These are phyloP conservation scores for Lichenostomus cassidix DNA, from an alignment of 2,113 vertebrate genomes.

Conservation along the genomic window DNA sequence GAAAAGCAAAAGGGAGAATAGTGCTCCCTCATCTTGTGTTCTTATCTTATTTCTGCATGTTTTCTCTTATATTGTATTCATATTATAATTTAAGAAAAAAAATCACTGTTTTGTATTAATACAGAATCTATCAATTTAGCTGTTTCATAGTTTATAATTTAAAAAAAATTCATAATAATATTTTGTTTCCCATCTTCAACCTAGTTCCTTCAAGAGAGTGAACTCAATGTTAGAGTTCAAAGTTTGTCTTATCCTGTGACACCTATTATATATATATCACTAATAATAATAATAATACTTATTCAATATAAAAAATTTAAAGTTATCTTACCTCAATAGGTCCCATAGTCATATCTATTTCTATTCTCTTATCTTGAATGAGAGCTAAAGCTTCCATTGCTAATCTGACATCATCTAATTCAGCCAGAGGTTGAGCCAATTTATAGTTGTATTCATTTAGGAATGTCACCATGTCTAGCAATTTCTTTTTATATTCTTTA, in stretches of 20 bases:
- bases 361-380: constrained; percentile 77
- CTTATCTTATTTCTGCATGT: background rate
- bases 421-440: constrained; percentile 77
- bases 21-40: background rate
- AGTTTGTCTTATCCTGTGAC: background rate
- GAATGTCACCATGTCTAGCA: constrained; percentile 73
- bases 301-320: background rate
- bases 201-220: background rate
- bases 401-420: constrained; percentile 82
- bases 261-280: background rate
- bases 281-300: background rate
- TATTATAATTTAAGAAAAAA: background rate
- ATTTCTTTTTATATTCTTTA: constrained; percentile 82
- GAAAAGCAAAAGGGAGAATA: background rate
- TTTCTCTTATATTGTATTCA: background rate
- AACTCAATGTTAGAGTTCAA: background rate
- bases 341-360: constrained; percentile 81
- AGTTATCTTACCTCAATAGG: constrained; percentile 81
- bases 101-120: background rate
- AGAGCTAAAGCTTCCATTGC: constrained; percentile 78
- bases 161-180: background rate
- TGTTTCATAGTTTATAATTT: background rate
- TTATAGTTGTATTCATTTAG: constrained; percentile 68
- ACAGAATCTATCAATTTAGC: background rate
- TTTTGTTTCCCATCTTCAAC: background rate